A percentile compares a stretch with the other conserved stretches of the same genome.
Evolutionary conservation across 2,113 vertebrate species (phyloP).

Genomic region (Fregata magnificens): DNA sequence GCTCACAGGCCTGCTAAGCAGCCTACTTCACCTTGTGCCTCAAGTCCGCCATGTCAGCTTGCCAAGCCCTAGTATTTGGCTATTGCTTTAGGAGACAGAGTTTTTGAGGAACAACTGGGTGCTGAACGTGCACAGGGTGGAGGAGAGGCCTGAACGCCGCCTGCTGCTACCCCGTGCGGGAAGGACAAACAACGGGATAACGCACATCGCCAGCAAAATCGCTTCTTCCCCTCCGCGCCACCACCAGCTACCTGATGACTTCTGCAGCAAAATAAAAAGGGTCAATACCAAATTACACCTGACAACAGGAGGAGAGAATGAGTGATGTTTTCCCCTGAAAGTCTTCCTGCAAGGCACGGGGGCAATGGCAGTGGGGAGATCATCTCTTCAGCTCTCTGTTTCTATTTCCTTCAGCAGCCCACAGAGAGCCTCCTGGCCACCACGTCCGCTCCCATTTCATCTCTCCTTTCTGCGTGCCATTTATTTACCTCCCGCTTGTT

Average conservation of each 20-base stretch:
- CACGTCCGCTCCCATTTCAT: not conserved
- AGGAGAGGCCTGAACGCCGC: not conserved
- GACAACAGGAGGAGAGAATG: not conserved
- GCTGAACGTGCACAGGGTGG: fast-evolving
- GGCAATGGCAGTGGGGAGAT: not conserved
- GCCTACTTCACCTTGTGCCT: not conserved
- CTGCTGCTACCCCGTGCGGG: fast-evolving
- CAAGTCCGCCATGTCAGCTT: fast-evolving
- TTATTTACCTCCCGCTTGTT: not conserved
- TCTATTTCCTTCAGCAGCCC: not conserved
- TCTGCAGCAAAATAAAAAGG: not conserved
- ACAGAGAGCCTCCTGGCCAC: not conserved
- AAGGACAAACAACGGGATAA: fast-evolving
- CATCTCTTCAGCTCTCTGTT: not conserved
- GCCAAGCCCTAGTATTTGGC: not conserved
- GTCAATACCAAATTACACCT: fast-evolving
- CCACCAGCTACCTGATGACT: not conserved
- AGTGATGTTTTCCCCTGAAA: not conserved
- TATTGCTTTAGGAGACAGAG: not conserved
- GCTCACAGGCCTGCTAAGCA: not conserved
- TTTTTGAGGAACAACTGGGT: not conserved
- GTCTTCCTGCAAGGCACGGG: not conserved
- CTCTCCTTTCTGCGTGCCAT: not conserved
- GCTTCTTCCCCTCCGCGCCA: fast-evolving
- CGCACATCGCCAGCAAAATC: not conserved